These are phyloP conservation scores for Phaenicophaeus curvirostris DNA, from an alignment of 2,797 vertebrate genomes.

Conservation along the genomic window DNA sequence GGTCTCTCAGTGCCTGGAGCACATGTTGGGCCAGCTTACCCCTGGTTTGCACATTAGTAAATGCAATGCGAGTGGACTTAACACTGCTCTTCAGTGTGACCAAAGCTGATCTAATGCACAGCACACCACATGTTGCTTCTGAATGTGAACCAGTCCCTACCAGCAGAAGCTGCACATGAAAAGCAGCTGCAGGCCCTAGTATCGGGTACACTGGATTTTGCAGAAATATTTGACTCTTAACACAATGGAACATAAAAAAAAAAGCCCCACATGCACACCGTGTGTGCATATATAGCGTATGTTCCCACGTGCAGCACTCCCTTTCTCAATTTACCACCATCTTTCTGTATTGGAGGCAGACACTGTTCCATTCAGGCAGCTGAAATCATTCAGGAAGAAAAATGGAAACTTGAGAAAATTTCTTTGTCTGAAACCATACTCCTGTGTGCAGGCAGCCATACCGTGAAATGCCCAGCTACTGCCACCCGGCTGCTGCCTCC, in stretches of 20 bases:
- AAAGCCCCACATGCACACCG: fast-evolving
- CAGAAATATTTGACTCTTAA: not conserved
- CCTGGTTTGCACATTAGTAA: not conserved
- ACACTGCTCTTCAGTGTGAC: not conserved
- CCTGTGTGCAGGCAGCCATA: not conserved
- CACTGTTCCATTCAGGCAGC: not conserved
- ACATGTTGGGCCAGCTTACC: not conserved
- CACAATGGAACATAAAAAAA: not conserved
- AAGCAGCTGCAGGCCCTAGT: not conserved
- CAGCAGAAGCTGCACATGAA: not conserved
- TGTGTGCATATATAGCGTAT: not conserved
- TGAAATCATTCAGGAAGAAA: not conserved
- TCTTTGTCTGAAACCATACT: not conserved
- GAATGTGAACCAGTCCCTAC: not conserved
- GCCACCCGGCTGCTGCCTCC: not conserved
- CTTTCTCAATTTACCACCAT: not conserved
- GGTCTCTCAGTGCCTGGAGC: not conserved
- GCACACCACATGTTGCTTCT: not conserved
- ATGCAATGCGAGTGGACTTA: not conserved
- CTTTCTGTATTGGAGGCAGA: not conserved
- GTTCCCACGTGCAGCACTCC: not conserved
- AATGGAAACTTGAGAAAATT: not conserved
- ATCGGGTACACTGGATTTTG: not conserved
- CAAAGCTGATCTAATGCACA: not conserved
- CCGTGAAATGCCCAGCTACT: not conserved